Conservation (phyloP, 2,113 vertebrate genomes). For the Dinomys branickii region DNA sequence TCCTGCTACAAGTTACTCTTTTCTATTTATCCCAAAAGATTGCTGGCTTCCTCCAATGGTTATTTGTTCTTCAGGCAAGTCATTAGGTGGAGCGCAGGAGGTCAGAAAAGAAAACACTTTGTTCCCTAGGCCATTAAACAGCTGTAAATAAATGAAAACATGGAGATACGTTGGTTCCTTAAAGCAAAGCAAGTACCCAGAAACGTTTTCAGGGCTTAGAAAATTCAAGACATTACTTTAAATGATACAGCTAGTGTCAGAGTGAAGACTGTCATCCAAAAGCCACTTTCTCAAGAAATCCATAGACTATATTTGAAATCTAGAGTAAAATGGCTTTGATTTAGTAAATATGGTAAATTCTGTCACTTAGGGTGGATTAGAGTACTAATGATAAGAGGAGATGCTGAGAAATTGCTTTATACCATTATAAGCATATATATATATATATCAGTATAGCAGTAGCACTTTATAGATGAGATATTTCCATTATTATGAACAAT, state of each 20-base stretch:
- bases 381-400: not conserved
- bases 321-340: not conserved
- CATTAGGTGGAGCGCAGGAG: conserved; percentile 66
- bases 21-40: conserved; percentile 30
- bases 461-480: not conserved
- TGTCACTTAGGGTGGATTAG: not conserved
- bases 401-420: not conserved
- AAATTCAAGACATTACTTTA: conserved; percentile 67
- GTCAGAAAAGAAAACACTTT: conserved; percentile 61
- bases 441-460: not conserved
- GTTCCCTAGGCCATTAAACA: conserved; percentile 45
- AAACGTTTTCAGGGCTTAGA: conserved; percentile 43
- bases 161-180: conserved; percentile 1
- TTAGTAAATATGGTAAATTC: not conserved
- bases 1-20: conserved; percentile 18
- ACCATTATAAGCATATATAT: not conserved
- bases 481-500: conserved; percentile 1
- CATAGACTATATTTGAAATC: not conserved
- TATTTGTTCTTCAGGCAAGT: conserved; percentile 60
- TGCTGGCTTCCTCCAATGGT: not conserved
- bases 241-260: conserved; percentile 48
- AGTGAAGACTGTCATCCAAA: not conserved
- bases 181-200: conserved; percentile 28
- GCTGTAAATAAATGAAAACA: conserved; percentile 73
- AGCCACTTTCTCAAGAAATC: not conserved